These are phyloP conservation scores for Hoplostethus mediterraneus DNA, from an alignment of 2,797 vertebrate species.

Conservation along the genomic window DNA sequence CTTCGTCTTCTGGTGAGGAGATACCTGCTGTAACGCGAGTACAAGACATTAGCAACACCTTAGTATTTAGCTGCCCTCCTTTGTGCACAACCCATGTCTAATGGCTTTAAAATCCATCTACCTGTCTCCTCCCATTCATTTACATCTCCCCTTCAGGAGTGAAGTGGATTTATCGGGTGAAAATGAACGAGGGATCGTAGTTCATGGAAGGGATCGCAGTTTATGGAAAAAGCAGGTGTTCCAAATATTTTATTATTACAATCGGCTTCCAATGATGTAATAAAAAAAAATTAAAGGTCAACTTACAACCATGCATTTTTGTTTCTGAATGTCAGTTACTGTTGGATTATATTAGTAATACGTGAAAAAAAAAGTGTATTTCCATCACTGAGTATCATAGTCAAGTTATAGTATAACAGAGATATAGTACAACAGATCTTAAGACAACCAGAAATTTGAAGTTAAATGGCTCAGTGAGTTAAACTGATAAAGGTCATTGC, in stretches of 20 bases:
- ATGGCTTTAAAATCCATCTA: conserved; percentile 10
- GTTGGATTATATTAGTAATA: no score
- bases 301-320: no score
- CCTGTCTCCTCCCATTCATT: background rate
- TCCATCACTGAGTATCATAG: conserved; percentile 1
- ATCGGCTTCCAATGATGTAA: no score
- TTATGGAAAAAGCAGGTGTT: background rate
- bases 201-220: no score
- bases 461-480: no score
- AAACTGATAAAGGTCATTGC: no score
- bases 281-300: no score
- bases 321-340: no score
- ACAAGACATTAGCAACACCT: background rate
- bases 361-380: conserved; percentile 8
- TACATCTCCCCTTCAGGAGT: background rate
- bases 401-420: background rate
- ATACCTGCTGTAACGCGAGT: conserved; percentile 1
- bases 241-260: background rate
- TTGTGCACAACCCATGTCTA: background rate
- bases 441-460: conserved; percentile 5
- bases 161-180: background rate
- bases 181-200: background rate
- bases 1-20: background rate
- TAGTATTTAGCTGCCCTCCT: background rate
- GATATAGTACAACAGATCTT: background rate